Evolutionary conservation across 2,888 invertebrate genomes (phyloP), one percentile per base, ranked within the genome.

Genomic region (Orthosia gothica): DNA sequence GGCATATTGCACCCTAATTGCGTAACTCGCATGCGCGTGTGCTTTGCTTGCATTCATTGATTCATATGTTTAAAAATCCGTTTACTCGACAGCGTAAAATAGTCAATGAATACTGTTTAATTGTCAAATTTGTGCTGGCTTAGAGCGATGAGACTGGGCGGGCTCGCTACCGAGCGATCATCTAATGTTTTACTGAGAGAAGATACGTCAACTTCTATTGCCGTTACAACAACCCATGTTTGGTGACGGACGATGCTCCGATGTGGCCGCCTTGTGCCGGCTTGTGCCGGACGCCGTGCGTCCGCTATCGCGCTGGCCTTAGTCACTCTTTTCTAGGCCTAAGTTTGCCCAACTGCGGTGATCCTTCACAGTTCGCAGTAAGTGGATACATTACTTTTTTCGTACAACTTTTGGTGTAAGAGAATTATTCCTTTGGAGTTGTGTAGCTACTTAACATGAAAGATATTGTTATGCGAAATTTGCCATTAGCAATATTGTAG

Each of bases 311-410:
- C 40, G 13, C n/a, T n/a, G n/a, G n/a, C n/a, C n/a, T n/a, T n/a
- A n/a, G n/a, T 20, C 18, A 18, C 59, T 59, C 13, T 16, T 20
- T 2, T 45, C 61, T 16, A 61, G 45, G 20, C 45, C 20, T 20
- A 45, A 9, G 15, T 18, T 50, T 58, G 65, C 16, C 47, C 68
- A 23, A 62, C 57, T 57, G 67, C 18, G 65, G 81, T 61, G 70
- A 81, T 81, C 54, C 75, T 64, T 75, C 75, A 84, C 47, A 79
- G 68, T 54, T 52, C 20, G 16, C 50, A 18, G 45, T 58, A 69
- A 83, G 62, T 55, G 67, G 79, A 73, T 47, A 79, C 69, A 67
- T 69, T 64, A 74, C 58, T 79, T 68, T 73, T 71, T 66, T 50
- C 16, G 1, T 26, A 65, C 50, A 67, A 63, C 73, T 78, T 71